Conservation (phyloP, 92 coral and sea anemone species). For the Epizoanthus fatuus region DNA sequence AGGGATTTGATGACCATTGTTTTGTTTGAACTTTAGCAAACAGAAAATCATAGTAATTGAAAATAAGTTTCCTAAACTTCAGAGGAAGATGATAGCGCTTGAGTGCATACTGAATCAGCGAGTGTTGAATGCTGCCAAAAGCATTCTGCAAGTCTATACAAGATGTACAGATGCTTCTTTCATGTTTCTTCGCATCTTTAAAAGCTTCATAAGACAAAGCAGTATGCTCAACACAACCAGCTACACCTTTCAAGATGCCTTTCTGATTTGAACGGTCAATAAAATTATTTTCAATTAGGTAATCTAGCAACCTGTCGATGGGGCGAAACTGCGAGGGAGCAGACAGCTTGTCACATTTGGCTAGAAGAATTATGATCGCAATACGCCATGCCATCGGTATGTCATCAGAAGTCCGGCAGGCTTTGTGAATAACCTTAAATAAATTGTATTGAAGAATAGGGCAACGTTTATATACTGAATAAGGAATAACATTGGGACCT, state of each 20-base stretch:
- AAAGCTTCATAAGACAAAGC: too few species aligned
- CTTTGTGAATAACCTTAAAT: neutral
- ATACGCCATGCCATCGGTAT: neutral
- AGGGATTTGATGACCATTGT: neutral
- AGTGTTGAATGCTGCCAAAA: too few species aligned
- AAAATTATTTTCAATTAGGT: too few species aligned
- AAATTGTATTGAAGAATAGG: neutral
- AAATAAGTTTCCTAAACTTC: neutral
- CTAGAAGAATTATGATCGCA: neutral
- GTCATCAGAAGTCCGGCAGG: neutral
- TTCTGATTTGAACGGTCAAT: too few species aligned
- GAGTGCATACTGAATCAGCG: neutral
- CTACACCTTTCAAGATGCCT: too few species aligned
- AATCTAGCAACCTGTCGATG: neutral
- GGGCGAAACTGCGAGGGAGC: too few species aligned
- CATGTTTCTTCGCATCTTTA: too few species aligned
- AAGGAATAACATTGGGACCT: neutral
- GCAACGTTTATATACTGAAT: neutral
- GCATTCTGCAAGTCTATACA: too few species aligned
- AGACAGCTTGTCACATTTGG: neutral
- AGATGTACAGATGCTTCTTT: too few species aligned
- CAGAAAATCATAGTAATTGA: neutral
- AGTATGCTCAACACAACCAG: too few species aligned
- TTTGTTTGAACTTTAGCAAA: neutral
- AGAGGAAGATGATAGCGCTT: neutral